Percentiles rank a stretch among this genome's conserved stretches.
Conservation (phyloP, 35 echinoderm and acorn worm genomes). For the Ophiothrix spiculata region DNA sequence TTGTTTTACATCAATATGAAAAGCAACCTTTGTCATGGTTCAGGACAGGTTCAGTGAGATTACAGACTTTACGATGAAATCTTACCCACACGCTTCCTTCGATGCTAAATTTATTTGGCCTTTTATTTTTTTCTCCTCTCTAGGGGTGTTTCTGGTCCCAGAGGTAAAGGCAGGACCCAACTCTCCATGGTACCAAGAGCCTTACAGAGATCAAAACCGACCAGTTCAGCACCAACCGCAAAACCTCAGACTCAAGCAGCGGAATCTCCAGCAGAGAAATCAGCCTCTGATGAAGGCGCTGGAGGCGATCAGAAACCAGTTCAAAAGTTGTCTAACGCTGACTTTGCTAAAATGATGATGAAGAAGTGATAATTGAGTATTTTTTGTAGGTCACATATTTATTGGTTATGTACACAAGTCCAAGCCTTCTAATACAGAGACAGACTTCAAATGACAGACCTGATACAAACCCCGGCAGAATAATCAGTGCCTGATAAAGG, state of each 20-base stretch:
- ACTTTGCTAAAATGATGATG: constrained; percentile 93
- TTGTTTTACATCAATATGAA: too few relatives aligned
- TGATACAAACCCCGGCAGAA: too few relatives aligned
- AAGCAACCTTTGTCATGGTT: too few relatives aligned
- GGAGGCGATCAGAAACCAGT: neutral
- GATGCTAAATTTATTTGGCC: too few relatives aligned
- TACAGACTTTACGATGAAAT: too few relatives aligned
- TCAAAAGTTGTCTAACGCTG: constrained; percentile 70
- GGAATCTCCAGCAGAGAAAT: neutral
- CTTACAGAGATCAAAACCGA: constrained; percentile 36
- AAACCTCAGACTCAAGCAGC: neutral
- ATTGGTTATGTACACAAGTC: too few relatives aligned
- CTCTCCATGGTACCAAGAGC: constrained; percentile 76
- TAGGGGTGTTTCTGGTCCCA: constrained; percentile 74
- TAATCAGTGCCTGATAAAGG: too few relatives aligned
- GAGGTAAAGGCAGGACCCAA: constrained; percentile 95
- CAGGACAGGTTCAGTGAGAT: too few relatives aligned
- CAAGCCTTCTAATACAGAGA: too few relatives aligned
- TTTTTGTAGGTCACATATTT: too few relatives aligned
- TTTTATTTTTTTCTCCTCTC: constrained; percentile 5
- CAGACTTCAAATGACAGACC: too few relatives aligned
- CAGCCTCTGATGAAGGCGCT: constrained; percentile 1
- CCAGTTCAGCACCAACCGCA: neutral
- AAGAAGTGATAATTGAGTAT: constrained; percentile 52
- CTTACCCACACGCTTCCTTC: too few relatives aligned